A percentile compares a stretch with the other conserved stretches of the same genome.
Evolutionary conservation across 2,113 vertebrate genomes (phyloP).

Genomic region (Pholis gunnellus): DNA sequence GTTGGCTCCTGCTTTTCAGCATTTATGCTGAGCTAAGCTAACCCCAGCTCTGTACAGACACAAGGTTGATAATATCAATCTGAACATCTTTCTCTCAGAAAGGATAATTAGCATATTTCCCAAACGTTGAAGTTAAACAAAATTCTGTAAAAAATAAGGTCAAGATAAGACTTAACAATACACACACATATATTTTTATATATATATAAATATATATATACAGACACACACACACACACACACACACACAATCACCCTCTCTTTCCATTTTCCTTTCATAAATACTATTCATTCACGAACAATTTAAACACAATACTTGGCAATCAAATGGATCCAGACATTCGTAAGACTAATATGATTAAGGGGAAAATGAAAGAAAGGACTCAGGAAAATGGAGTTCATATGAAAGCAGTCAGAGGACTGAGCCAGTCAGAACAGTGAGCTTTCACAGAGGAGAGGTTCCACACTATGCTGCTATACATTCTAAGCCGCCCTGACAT

Average conservation of each 20-base stretch:
- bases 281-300: conserved; percentile 56
- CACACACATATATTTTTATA: not conserved
- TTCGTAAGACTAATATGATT: conserved; percentile 20
- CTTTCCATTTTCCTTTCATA: not conserved
- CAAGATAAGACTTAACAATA: not conserved
- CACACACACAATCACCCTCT: not conserved
- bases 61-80: too few relatives aligned
- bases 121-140: too few relatives aligned
- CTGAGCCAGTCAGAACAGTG: not conserved
- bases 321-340: conserved; percentile 41
- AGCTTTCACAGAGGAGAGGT: not conserved
- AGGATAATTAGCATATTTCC: too few relatives aligned
- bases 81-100: not conserved
- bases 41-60: too few relatives aligned
- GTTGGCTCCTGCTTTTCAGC: too few relatives aligned
- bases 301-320: conserved; percentile 39
- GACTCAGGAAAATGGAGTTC: not conserved
- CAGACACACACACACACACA: not conserved
- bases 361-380: conserved; percentile 9
- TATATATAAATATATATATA: too few relatives aligned
- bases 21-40: too few relatives aligned
- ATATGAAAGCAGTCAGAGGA: conserved; percentile 6
- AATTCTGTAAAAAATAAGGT: not conserved
- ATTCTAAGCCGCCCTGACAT: conserved; percentile 9
- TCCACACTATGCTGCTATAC: not conserved